Percentiles rank a stretch among this genome's conserved stretches.
These are phyloP conservation scores for Antheraea assamensis DNA, from an alignment of 2,888 invertebrate species.

Conservation along the genomic window DNA sequence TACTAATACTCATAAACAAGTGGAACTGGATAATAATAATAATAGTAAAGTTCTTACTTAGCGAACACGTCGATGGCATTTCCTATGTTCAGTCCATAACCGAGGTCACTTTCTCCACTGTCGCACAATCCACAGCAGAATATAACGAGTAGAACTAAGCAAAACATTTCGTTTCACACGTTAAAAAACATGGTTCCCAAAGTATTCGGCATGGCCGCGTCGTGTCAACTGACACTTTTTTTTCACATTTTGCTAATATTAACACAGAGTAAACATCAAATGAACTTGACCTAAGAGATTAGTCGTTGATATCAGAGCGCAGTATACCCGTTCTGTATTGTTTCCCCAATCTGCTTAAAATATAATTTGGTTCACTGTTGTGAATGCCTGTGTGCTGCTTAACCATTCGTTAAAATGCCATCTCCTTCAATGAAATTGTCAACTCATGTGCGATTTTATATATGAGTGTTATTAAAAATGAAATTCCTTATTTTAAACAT, in stretches of 20 bases:
- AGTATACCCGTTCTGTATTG: slow-evolving; percentile 7
- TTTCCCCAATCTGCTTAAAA: slow-evolving; percentile 1
- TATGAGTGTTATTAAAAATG: background rate
- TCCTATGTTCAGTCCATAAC: slow-evolving; percentile 68
- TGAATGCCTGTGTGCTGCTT: background rate
- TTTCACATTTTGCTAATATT: slow-evolving; percentile 73
- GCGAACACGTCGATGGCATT: slow-evolving; percentile 75
- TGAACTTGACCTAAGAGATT: slow-evolving; percentile 79
- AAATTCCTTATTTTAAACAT: no score
- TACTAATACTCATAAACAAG: no score
- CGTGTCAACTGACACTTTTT: slow-evolving; percentile 65
- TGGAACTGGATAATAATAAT: no score
- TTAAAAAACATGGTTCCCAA: slow-evolving; percentile 30
- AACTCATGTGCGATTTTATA: background rate
- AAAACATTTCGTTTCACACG: slow-evolving; percentile 42
- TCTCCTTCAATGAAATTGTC: background rate
- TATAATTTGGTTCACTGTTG: background rate
- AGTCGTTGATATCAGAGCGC: slow-evolving; percentile 34
- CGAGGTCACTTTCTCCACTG: slow-evolving; percentile 61
- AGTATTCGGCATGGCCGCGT: slow-evolving; percentile 47
- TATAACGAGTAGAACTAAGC: slow-evolving; percentile 45
- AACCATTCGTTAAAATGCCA: background rate
- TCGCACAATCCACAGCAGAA: slow-evolving; percentile 50
- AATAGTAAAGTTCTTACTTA: slow-evolving; percentile 62
- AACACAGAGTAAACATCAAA: slow-evolving; percentile 54